phyloP scores from a whole-genome alignment of 2,113 vertebrate species.

The Nansenia antarctica region DNA sequence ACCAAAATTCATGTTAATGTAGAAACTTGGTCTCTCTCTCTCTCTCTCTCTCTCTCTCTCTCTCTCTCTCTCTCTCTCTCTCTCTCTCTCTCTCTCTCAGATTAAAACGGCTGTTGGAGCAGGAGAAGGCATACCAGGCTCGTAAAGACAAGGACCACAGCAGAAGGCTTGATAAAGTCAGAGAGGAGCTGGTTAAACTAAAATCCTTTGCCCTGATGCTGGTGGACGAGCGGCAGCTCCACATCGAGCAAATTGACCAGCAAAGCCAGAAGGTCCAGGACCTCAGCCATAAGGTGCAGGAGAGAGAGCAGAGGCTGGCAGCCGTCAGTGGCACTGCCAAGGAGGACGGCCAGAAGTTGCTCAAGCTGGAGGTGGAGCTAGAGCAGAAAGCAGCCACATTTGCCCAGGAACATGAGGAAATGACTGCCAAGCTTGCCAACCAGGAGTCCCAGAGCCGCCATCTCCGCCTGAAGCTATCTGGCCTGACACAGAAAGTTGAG shows the following conservation, averaged over 20 bases:
- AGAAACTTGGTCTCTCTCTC: not conserved
- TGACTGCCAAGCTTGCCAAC: constrained; percentile 81
- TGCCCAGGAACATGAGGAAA: constrained; percentile 87
- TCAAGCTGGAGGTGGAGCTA: constrained; percentile 86
- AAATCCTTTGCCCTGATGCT: constrained; percentile 96
- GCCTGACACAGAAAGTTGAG: constrained; percentile 80
- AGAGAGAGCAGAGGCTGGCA: constrained; percentile 84
- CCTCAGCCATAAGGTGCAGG: constrained; percentile 84
- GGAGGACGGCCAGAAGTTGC: constrained; percentile 87
- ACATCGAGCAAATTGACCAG: constrained; percentile 88
- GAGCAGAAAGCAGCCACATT: constrained; percentile 81
- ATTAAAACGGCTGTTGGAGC: constrained; percentile 92
- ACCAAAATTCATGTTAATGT: no score
- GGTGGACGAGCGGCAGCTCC: constrained; percentile 94
- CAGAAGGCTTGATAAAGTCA: constrained; percentile 83
- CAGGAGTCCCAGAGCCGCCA: constrained; percentile 89
- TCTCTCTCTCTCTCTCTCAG: constrained; percentile 68
- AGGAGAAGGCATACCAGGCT: constrained; percentile 91
- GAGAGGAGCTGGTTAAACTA: constrained; percentile 89
- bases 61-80: not conserved
- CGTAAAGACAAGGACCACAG: constrained; percentile 90
- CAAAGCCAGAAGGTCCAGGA: constrained; percentile 91
- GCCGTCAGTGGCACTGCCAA: constrained; percentile 71
- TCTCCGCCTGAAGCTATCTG: constrained; percentile 82
- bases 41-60: not conserved